Conservation (phyloP, 2,888 invertebrate genomes). For the Neuroscelio doddi region DNA sequence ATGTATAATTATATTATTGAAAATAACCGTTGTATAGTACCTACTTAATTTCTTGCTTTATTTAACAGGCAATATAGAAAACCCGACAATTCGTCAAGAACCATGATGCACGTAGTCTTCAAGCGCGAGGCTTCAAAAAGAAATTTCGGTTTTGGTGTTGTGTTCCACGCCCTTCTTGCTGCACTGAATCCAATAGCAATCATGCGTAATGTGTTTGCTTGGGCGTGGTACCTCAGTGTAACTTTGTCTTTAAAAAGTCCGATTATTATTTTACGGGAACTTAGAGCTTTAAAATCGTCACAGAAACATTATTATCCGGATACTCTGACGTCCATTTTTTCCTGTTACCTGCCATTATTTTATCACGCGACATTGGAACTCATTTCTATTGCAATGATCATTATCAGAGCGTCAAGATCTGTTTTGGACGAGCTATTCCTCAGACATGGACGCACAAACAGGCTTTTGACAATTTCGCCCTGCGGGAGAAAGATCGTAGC, state of each 20-base stretch:
- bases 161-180: slow-evolving; percentile 54
- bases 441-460: slow-evolving; percentile 74
- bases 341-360: slow-evolving; percentile 72
- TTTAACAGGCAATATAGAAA: slow-evolving; percentile 54
- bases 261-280: slow-evolving; percentile 69
- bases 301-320: slow-evolving; percentile 66
- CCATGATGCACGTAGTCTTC: slow-evolving; percentile 47
- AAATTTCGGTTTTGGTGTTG: slow-evolving; percentile 53
- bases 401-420: slow-evolving; percentile 73
- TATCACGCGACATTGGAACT: slow-evolving; percentile 71
- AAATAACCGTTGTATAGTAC: not conserved
- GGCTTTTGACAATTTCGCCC: slow-evolving; percentile 78
- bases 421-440: slow-evolving; percentile 77
- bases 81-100: slow-evolving; percentile 47
- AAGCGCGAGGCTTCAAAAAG: slow-evolving; percentile 61
- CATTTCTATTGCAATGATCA: slow-evolving; percentile 68
- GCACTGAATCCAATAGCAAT: slow-evolving; percentile 64
- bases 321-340: slow-evolving; percentile 61
- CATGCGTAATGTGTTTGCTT: slow-evolving; percentile 46
- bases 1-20: not conserved
- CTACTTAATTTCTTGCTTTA: not conserved
- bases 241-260: slow-evolving; percentile 67
- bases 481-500: slow-evolving; percentile 83
- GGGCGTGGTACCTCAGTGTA: slow-evolving; percentile 66
- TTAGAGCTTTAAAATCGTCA: slow-evolving; percentile 67